Conservation (phyloP, 1,140 invertebrate genomes). For the Andrena cerasifolii region DNA sequence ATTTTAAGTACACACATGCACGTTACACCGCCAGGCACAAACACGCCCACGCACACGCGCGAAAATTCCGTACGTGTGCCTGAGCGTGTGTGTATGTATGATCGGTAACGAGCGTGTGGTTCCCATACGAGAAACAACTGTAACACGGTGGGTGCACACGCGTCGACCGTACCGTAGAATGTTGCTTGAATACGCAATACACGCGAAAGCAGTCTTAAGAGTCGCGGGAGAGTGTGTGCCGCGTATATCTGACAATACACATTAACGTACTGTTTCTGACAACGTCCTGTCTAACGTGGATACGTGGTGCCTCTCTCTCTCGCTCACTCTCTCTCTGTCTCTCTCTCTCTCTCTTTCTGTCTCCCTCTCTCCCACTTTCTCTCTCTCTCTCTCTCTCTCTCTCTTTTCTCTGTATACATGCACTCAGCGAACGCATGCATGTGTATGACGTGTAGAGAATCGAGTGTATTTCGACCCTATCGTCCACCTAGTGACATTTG, state of each 20-base stretch:
- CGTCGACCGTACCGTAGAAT: not conserved
- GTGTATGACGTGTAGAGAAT: conserved; percentile 18
- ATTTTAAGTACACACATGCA: conserved; percentile 48
- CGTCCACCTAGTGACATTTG: conserved; percentile 65
- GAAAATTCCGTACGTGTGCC: not conserved
- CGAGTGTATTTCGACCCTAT: conserved; percentile 53
- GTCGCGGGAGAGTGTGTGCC: conserved; percentile 28
- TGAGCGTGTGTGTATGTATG: conserved; percentile 7
- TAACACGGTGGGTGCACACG: conserved; percentile 17
- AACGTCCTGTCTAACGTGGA: not conserved
- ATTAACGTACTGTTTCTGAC: not conserved
- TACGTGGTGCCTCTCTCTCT: too few species aligned
- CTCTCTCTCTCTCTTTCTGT: too few species aligned
- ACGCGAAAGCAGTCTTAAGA: conserved; percentile 16
- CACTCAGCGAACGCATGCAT: conserved; percentile 33
- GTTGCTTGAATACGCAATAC: conserved; percentile 16
- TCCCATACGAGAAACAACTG: conserved; percentile 33
- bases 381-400: too few species aligned
- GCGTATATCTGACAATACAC: conserved; percentile 20
- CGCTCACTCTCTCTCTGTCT: too few species aligned
- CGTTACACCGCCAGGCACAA: conserved; percentile 4
- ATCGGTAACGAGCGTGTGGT: conserved; percentile 29
- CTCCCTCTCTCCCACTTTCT: too few species aligned
- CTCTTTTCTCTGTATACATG: conserved; percentile 30
- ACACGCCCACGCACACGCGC: conserved; percentile 37